Evolutionary conservation across 2,113 vertebrate species (phyloP).

Genomic region (Pipa parva): DNA sequence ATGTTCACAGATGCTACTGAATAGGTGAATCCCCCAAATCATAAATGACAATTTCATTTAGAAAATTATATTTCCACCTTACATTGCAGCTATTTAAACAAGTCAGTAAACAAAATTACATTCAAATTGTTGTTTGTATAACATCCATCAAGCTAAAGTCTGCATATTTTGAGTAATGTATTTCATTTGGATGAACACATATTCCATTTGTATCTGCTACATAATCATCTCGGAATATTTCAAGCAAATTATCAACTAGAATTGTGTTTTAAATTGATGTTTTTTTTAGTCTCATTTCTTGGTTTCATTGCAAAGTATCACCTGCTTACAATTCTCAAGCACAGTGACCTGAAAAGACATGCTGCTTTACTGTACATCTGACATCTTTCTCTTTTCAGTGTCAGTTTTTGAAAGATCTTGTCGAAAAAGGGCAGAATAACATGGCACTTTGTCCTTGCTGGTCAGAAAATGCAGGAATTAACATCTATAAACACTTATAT

Average conservation of each 20-base stretch:
- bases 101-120: background rate
- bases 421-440: constrained; percentile 17
- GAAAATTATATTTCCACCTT: constrained; percentile 23
- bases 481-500: constrained; percentile 17
- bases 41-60: constrained; percentile 26
- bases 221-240: constrained; percentile 3
- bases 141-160: constrained; percentile 16
- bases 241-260: background rate
- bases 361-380: constrained; percentile 11
- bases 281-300: constrained; percentile 14
- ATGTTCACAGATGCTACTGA: constrained; percentile 2
- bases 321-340: background rate
- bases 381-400: constrained; percentile 10
- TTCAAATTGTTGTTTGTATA: constrained; percentile 8
- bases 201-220: constrained; percentile 2
- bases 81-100: background rate
- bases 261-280: constrained; percentile 3
- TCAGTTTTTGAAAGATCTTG: constrained; percentile 32
- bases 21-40: constrained; percentile 14
- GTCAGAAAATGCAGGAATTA: constrained; percentile 1
- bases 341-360: constrained; percentile 29
- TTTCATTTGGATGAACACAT: constrained; percentile 18
- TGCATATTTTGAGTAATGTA: constrained; percentile 23
- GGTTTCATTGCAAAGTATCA: constrained; percentile 7
- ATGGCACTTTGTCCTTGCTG: constrained; percentile 26